Evolutionary conservation across 2,888 invertebrate genomes (phyloP), one percentile per base, ranked within the genome.

Genomic region (Cynaeus angustus): DNA sequence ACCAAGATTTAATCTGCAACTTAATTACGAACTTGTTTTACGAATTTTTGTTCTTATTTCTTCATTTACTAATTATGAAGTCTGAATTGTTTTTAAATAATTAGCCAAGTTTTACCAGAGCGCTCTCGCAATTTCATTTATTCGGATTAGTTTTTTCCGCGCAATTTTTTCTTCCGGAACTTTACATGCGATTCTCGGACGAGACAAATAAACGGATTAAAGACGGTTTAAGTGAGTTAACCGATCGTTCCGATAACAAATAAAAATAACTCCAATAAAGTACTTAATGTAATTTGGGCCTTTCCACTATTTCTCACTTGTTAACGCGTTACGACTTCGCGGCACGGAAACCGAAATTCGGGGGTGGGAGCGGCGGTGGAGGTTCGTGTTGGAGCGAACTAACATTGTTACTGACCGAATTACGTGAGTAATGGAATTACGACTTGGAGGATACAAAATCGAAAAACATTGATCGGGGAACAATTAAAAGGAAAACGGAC

Each of bases 1-100:
- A 81, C 77, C 74, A 75, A 75, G 80, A 81, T 81, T 82, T 81
- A 82, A 82, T 81, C 80, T 77, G 72, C 79, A 77, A 82, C 81
- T 81, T 80, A 78, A 81, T 81, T 81, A 81, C 77, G 74, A 79
- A 81, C 75, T 80, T 81, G 78, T 78, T 81, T 81, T 78, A 74
- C 61, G 76, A 79, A 79, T 80, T 80, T 80, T 79, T 76, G 72
- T 76, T 79, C 76, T 78, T 78, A 77, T 80, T 78, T 78, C 79
- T 79, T 80, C 79, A 77, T 77, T 76, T 77, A 72, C 74, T 79
- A 76, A 79, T 80, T 80, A 78, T 69, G 74, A 74, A 79, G 77
- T 78, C 78, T 74, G 80, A 78, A 80, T 80, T 80, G 80, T 79
- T 80, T 78, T 78, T 80, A 80, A 81, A 79, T 80, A 79, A 81